phyloP scores from a whole-genome alignment of 2,888 invertebrate species.

The Toxonevra muliebris region DNA sequence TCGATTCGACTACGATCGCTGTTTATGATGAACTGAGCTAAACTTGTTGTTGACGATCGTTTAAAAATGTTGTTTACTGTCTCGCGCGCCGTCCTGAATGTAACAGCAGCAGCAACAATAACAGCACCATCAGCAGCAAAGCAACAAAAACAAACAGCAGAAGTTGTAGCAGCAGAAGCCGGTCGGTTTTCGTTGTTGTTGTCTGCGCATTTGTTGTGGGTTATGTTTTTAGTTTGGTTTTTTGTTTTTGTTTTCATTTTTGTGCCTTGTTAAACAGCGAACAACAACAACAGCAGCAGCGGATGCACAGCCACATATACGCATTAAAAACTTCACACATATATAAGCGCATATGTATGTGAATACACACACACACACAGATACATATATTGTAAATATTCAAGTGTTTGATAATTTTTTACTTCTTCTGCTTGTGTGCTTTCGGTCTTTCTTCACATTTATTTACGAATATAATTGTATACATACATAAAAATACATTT shows the following conservation, averaged over 20 bases:
- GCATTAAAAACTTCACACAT: no score
- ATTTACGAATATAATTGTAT: no score
- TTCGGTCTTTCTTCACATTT: no score
- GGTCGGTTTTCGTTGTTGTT: constrained; percentile 29
- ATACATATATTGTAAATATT: no score
- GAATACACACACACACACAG: no score
- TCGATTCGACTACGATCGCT: constrained; percentile 25
- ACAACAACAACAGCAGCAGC: not conserved
- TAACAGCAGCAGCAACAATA: not conserved
- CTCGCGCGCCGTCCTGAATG: constrained; percentile 19
- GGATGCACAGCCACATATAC: no score
- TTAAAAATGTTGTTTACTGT: constrained; percentile 37
- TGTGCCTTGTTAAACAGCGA: not conserved
- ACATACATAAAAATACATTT: no score
- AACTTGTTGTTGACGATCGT: constrained; percentile 35
- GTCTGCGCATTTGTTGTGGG: constrained; percentile 1
- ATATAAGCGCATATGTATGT: no score
- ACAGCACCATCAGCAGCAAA: constrained; percentile 6
- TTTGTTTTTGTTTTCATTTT: constrained; percentile 12
- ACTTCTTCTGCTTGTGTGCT: no score
- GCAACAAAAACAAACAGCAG: constrained; percentile 2
- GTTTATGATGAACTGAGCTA: constrained; percentile 42
- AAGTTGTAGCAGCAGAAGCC: constrained; percentile 31
- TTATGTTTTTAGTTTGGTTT: not conserved
- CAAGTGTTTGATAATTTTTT: no score